These are phyloP conservation scores for Tetraodon nigroviridis DNA, from an alignment of 2,113 vertebrate species.

Conservation along the genomic window DNA sequence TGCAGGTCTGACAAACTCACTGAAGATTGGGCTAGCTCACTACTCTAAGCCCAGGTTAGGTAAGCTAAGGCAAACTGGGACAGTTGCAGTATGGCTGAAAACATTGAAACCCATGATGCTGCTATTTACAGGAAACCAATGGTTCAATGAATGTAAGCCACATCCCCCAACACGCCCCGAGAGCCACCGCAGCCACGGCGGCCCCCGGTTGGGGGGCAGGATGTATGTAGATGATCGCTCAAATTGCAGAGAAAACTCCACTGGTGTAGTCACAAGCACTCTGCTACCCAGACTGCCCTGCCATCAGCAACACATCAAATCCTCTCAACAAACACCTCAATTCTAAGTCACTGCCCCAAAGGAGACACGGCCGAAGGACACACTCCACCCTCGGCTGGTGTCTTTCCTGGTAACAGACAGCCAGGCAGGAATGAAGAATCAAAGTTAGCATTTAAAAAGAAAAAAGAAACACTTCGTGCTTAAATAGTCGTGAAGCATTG, in stretches of 20 bases:
- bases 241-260: constrained; percentile 28
- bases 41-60: constrained; percentile 76
- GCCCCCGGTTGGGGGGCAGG: constrained; percentile 21
- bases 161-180: constrained; percentile 24
- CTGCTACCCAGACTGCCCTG: constrained; percentile 34
- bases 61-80: constrained; percentile 86
- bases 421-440: constrained; percentile 57
- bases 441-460: constrained; percentile 25
- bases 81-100: constrained; percentile 69
- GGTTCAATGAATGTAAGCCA: constrained; percentile 21
- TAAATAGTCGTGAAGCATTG: constrained; percentile 60
- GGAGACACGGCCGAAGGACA: constrained; percentile 64
- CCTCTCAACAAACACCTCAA: constrained; percentile 45
- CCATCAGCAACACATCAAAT: constrained; percentile 48
- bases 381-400: constrained; percentile 25
- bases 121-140: constrained; percentile 60
- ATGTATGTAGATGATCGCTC: constrained; percentile 12
- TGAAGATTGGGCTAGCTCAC: constrained; percentile 73
- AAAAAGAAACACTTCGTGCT: constrained; percentile 33
- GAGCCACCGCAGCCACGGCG: constrained; percentile 31
- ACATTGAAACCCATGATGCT: constrained; percentile 41
- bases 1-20: constrained; percentile 70
- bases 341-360: constrained; percentile 29
- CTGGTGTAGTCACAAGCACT: constrained; percentile 20
- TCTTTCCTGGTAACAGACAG: constrained; percentile 47